phyloP scores from a whole-genome alignment of 2,888 invertebrate genomes.

The Microctonus brassicae region DNA sequence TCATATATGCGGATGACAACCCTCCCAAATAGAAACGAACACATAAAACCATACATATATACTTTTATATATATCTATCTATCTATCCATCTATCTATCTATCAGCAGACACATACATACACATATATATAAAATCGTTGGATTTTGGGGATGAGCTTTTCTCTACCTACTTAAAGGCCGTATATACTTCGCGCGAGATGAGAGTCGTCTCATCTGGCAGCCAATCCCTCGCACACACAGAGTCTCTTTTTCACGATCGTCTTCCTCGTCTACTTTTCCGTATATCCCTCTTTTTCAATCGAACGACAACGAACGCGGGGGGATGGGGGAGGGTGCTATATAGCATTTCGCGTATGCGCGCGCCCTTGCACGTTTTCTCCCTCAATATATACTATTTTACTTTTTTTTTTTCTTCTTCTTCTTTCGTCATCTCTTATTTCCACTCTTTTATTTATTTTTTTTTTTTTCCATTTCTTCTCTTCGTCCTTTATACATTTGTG shows the following conservation, averaged over 20 bases:
- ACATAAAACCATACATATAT: slow-evolving; percentile 4
- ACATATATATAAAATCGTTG: slow-evolving; percentile 1
- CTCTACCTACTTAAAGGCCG: slow-evolving; percentile 27
- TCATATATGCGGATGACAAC: slow-evolving; percentile 56
- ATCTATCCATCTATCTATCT: too few relatives aligned
- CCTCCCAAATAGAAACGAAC: slow-evolving; percentile 16
- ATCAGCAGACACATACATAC: slow-evolving; percentile 9
- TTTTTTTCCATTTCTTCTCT: slow-evolving; percentile 38
- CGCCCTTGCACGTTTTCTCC: slow-evolving; percentile 38
- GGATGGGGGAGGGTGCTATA: too few relatives aligned
- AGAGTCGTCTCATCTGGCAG: slow-evolving; percentile 30
- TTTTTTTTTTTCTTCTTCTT: slow-evolving; percentile 22
- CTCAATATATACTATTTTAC: not conserved
- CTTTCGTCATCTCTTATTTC: not conserved
- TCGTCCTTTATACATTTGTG: too few relatives aligned
- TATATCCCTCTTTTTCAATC: slow-evolving; percentile 29
- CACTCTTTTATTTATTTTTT: slow-evolving; percentile 37
- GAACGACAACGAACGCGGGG: slow-evolving; percentile 32
- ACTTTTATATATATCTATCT: too few relatives aligned
- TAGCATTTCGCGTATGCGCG: slow-evolving; percentile 43
- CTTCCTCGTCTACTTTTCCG: not conserved
- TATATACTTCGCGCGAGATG: slow-evolving; percentile 16
- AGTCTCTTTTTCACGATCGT: slow-evolving; percentile 17
- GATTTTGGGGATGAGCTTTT: slow-evolving; percentile 30
- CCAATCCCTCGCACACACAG: slow-evolving; percentile 29